Evolutionary conservation across 2,797 vertebrate genomes (phyloP).

Genomic region (Channallabes apus): DNA sequence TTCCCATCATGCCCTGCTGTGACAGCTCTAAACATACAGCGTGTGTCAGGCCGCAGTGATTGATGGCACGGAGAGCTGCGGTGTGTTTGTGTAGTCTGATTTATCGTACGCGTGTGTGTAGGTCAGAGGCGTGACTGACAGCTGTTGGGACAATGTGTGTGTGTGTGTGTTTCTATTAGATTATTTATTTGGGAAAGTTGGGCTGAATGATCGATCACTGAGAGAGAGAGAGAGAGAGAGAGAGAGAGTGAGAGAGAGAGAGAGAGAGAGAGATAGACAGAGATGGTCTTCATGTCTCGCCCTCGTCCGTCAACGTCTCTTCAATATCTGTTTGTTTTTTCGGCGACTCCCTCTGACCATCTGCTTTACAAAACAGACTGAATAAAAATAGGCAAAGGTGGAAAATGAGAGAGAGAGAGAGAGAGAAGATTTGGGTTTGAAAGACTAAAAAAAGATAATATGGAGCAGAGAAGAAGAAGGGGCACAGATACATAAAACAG

Average conservation of each 20-base stretch:
- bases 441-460: background rate
- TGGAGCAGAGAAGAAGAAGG: background rate
- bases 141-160: background rate
- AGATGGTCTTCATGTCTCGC: constrained; percentile 40
- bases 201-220: background rate
- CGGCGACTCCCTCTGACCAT: constrained; percentile 58
- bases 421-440: background rate
- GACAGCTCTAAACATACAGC: constrained; percentile 25
- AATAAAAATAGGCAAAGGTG: background rate
- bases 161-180: constrained; percentile 7
- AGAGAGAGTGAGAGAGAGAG: background rate
- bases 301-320: constrained; percentile 66
- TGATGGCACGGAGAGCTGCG: background rate
- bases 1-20: constrained; percentile 36
- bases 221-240: background rate
- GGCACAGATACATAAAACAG: background rate
- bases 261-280: background rate
- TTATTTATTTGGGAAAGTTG: constrained; percentile 3
- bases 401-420: background rate
- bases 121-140: constrained; percentile 4
- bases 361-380: constrained; percentile 57
- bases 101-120: constrained; percentile 9
- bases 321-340: constrained; percentile 69
- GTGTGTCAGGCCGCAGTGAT: background rate
- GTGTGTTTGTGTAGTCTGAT: constrained; percentile 4